Base-by-base conservation (phyloP, 2,888 invertebrate genomes). In the Ellobium chinense region DNA sequence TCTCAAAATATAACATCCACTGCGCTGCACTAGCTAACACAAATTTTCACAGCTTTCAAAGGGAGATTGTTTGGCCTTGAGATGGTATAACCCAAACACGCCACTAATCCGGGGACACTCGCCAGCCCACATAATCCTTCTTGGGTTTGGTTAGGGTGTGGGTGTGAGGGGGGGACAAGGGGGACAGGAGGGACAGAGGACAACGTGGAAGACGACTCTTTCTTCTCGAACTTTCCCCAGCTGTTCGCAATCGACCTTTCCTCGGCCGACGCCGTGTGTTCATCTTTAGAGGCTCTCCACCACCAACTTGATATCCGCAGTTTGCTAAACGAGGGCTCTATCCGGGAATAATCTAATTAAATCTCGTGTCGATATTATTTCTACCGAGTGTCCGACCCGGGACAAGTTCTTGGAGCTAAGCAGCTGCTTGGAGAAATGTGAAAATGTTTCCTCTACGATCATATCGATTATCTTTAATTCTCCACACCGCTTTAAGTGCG, bases 311-410 rank as follows among this genome's bases (percentile, higher is more conserved):
- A 72, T 72, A 72, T 60, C 34, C 60, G 58, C n/a, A 36, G 72
- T 72, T 58, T 58, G 54, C 72, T 56, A 58, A 72, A 36, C 60
- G 74, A 63, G 63, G 74, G 31, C 74, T 46, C 74, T 74, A 74
- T 63, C 63, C 24, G 37, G 58, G 62, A 62, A 78, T 78, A 78
- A 78, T 78, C 69, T 70, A 78, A 78, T 78, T 78, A 78, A 78
- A 62, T 70, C 78, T 70, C 31, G 31, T 78, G 78, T 78, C 78
- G 69, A 78, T 78, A 69, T 69, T 78, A 70, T 69, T 78, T 76
- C 76, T 54, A 65, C 5, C 65, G 65, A 66, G 76, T 65, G 66
- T 14, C n/a, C 56, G 72, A 9, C 31, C 56, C n/a, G 36, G 72
- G 36, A 36, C 72, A 58, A n/a, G n/a, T 24, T 58, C 58, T 9